Conservation (phyloP, 2,113 vertebrate species). For the Tautogolabrus adspersus region DNA sequence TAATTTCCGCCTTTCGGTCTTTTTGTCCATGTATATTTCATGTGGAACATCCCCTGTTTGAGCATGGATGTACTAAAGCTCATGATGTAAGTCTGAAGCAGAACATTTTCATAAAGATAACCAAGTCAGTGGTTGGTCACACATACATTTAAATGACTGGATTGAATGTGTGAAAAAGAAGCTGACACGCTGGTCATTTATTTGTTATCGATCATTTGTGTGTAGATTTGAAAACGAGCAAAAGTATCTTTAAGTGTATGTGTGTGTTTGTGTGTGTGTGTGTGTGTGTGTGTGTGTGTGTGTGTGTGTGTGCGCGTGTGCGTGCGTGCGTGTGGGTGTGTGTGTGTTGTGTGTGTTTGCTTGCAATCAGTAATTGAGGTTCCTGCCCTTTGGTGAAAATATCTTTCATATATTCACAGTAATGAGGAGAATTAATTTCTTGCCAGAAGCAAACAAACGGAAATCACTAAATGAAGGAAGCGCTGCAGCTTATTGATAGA, state of each 20-base stretch:
- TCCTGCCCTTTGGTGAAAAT: slow-evolving; percentile 1
- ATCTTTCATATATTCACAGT: slow-evolving; percentile 7
- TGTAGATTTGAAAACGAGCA: neutral
- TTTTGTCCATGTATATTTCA: slow-evolving; percentile 7
- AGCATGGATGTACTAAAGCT: slow-evolving; percentile 6
- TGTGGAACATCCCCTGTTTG: slow-evolving; percentile 7
- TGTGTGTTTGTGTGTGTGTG: neutral
- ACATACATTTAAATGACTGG: neutral
- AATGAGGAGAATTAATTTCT: slow-evolving; percentile 8
- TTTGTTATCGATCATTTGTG: neutral
- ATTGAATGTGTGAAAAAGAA: neutral
- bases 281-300: slow-evolving; percentile 2
- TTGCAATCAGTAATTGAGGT: neutral
- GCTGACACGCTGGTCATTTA: neutral
- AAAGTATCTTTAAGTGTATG: neutral
- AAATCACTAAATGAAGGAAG: slow-evolving; percentile 1
- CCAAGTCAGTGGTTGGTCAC: neutral
- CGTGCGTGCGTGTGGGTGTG: too few species aligned
- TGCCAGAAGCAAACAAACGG: slow-evolving; percentile 21
- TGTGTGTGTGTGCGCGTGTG: slow-evolving; percentile 2
- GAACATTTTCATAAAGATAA: slow-evolving; percentile 12
- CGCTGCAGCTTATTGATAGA: slow-evolving; percentile 13
- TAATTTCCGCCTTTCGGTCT: neutral
- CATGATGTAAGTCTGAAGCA: neutral
- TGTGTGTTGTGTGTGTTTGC: slow-evolving; percentile 1